Conservation (phyloP, 2,113 vertebrate species). For the Halcyon malimbica region DNA sequence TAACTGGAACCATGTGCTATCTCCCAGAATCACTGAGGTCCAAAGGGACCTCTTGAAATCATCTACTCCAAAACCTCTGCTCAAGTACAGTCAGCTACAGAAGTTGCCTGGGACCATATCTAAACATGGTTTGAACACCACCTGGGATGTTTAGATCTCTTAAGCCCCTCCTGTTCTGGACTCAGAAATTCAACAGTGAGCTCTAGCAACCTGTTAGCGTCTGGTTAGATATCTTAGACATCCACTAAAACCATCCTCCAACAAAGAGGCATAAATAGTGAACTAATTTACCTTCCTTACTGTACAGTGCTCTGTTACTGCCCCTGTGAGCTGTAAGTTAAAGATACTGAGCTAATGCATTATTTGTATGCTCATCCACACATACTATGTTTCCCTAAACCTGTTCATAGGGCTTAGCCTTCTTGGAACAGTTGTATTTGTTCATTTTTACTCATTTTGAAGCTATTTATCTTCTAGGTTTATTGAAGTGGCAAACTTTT, state of each 20-base stretch:
- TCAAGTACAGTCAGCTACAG: background rate
- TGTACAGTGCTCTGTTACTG: background rate
- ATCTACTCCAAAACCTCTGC: background rate
- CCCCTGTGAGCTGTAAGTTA: background rate
- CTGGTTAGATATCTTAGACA: background rate
- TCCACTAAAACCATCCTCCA: background rate
- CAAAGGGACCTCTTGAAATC: background rate
- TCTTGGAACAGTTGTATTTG: background rate
- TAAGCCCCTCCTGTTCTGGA: background rate
- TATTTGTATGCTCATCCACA: background rate
- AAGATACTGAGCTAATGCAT: background rate
- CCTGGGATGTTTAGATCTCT: background rate
- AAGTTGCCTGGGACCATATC: background rate
- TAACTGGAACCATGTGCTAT: background rate
- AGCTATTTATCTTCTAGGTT: background rate
- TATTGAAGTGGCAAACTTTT: background rate
- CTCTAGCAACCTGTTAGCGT: background rate
- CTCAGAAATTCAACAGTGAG: background rate
- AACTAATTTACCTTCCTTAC: background rate
- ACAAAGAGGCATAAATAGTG: accelerated
- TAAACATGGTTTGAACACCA: background rate
- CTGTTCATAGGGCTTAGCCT: background rate
- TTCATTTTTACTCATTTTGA: background rate
- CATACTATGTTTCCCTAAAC: background rate
- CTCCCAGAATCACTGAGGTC: background rate